Evolutionary conservation across 1,140 invertebrate genomes (phyloP).

Genomic region (Neuroterus valhalla): DNA sequence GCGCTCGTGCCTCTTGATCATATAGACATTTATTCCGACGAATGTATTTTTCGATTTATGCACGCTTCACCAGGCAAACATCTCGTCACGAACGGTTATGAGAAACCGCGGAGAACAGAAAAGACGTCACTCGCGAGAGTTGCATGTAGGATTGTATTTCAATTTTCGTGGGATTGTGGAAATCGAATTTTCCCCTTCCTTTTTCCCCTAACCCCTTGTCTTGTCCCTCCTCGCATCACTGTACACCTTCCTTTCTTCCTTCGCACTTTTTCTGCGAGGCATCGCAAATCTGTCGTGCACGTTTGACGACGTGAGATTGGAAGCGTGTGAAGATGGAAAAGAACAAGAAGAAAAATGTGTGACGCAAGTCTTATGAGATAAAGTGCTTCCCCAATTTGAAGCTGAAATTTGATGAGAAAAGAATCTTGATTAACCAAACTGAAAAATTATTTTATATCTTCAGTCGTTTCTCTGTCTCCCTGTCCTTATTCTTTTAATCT

Average conservation of each 20-base stretch:
- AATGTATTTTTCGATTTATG: slow-evolving; percentile 16
- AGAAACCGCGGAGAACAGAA: slow-evolving; percentile 31
- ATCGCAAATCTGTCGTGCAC: slow-evolving; percentile 43
- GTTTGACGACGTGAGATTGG: slow-evolving; percentile 41
- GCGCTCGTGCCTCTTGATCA: slow-evolving; percentile 1
- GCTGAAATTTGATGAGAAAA: not conserved
- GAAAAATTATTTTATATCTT: no score
- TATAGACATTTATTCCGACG: slow-evolving; percentile 4
- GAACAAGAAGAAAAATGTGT: not conserved
- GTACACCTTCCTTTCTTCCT: not conserved
- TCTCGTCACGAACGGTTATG: slow-evolving; percentile 31
- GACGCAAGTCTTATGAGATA: not conserved
- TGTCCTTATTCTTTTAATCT: no score
- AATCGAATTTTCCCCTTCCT: slow-evolving; percentile 45
- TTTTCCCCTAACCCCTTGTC: not conserved
- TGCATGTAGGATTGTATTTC: slow-evolving; percentile 49
- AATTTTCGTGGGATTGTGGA: slow-evolving; percentile 49
- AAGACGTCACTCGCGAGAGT: slow-evolving; percentile 46
- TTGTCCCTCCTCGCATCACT: not conserved
- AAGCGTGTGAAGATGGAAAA: slow-evolving; percentile 40
- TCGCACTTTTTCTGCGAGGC: slow-evolving; percentile 4
- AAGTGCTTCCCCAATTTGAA: not conserved
- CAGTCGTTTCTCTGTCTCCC: no score
- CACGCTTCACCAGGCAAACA: slow-evolving; percentile 41
- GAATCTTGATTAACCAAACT: no score